Percentiles rank a stretch among this genome's conserved stretches.
These are phyloP conservation scores for Microtus pennsylvanicus DNA, from an alignment of 2,113 vertebrate genomes.

Conservation along the genomic window DNA sequence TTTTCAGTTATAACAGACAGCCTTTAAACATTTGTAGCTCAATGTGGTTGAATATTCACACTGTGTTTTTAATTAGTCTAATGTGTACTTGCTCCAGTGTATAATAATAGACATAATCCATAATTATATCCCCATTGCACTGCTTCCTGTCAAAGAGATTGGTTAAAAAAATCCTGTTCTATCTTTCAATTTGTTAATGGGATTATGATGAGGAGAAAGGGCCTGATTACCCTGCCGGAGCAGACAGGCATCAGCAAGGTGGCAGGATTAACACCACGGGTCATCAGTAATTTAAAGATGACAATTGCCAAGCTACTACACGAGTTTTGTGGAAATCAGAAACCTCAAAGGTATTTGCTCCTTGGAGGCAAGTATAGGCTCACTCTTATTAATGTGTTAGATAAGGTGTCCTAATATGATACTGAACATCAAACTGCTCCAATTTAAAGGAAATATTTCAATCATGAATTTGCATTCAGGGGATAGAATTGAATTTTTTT, in stretches of 20 bases:
- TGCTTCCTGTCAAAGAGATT: slow-evolving; percentile 80
- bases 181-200: slow-evolving; percentile 81
- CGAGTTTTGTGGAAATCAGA: slow-evolving; percentile 63
- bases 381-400: not conserved
- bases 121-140: slow-evolving; percentile 82
- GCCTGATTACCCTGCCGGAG: slow-evolving; percentile 65
- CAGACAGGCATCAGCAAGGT: slow-evolving; percentile 57
- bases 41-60: slow-evolving; percentile 74
- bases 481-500: not conserved
- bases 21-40: slow-evolving; percentile 77
- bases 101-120: slow-evolving; percentile 81
- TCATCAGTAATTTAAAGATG: slow-evolving; percentile 68
- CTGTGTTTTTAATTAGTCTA: slow-evolving; percentile 79
- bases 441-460: not conserved
- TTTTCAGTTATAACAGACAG: slow-evolving; percentile 75
- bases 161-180: slow-evolving; percentile 73
- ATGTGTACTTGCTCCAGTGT: slow-evolving; percentile 75
- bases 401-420: not conserved
- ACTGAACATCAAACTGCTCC: not conserved
- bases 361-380: not conserved
- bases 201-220: slow-evolving; percentile 71
- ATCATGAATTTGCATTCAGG: not conserved
- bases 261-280: slow-evolving; percentile 68
- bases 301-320: slow-evolving; percentile 55
- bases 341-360: slow-evolving; percentile 66